phyloP scores from a whole-genome alignment of 2,888 invertebrate genomes.

The Pardosa pseudoannulata region DNA sequence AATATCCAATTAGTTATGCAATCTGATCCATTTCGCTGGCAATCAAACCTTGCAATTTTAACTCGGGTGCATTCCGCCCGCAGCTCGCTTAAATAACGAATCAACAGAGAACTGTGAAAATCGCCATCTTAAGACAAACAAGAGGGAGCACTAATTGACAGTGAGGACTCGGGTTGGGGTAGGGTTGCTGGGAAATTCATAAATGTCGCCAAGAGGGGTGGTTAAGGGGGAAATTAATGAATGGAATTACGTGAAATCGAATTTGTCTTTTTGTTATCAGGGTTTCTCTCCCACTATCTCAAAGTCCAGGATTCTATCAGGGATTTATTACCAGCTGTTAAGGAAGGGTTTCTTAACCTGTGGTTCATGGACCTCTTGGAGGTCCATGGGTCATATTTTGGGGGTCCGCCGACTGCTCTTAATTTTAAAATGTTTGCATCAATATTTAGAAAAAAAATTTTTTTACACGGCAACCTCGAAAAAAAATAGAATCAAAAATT shows the following conservation, averaged over 20 bases:
- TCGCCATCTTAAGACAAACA: slow-evolving; percentile 47
- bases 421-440: slow-evolving; percentile 61
- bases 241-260: neutral
- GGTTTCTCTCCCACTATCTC: too few relatives aligned
- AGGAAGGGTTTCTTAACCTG: too few relatives aligned
- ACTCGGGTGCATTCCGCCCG: slow-evolving; percentile 2
- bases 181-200: slow-evolving; percentile 33
- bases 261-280: too few relatives aligned
- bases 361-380: too few relatives aligned
- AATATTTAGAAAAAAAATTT: too few relatives aligned
- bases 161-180: slow-evolving; percentile 12
- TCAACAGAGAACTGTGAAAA: slow-evolving; percentile 49
- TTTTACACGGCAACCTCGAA: too few relatives aligned
- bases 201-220: slow-evolving; percentile 25
- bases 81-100: slow-evolving; percentile 44
- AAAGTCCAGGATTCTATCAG: too few relatives aligned
- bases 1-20: slow-evolving; percentile 52
- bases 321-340: too few relatives aligned
- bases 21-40: slow-evolving; percentile 27
- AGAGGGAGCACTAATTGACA: slow-evolving; percentile 43
- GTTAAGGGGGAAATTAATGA: neutral
- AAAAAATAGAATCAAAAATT: too few relatives aligned
- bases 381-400: too few relatives aligned
- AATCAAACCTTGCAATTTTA: slow-evolving; percentile 20
- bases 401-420: too few relatives aligned